Evolutionary conservation across 2,888 invertebrate genomes (phyloP), one percentile per base, ranked within the genome.

Genomic region (Stenichneumon culpator): DNA sequence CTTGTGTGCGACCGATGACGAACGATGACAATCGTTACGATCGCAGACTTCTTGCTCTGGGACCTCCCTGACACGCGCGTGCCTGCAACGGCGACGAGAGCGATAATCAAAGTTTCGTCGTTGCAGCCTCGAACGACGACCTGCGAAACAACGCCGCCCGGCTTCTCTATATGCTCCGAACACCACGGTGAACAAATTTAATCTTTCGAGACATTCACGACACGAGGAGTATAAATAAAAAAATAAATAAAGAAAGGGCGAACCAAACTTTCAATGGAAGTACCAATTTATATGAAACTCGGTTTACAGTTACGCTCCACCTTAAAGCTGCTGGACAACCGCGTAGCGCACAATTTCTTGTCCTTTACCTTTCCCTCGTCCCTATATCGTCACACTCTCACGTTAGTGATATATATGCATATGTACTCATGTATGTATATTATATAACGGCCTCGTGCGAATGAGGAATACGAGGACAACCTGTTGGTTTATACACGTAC

Each of bases 241-340:
- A 63, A 52, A 50, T 22, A 63, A 52, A 50, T 22, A 16, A 69
- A 65, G 32, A 63, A 1, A 47, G 47, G 22, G 14, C 57, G 9
- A 65, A n/a, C 36, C 39, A 52, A 63, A 36, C 11, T 22, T 75
- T 47, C 9, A 67, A 69, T 25, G 65, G 57, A 86, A 68, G 11
- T 39, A 11, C 25, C 44, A 73, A 69, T 75, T 74, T 68, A 69
- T 74, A 47, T 47, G 44, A 78, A 82, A 79, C 16, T 67, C 65
- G 50, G 50, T 78, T 83, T 68, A 63, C 79, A 80, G 28, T 77
- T 50, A 81, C 50, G 80, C 75, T 69, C 36, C 73, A 36, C 57
- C 57, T 36, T n/a, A 22, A 28, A 83, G 79, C 79, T 79, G 75
- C 83, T 39, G 50, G 70, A 65, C 50, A 72, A 63, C 16, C 70